These are phyloP conservation scores for Drosophila multiciliata DNA, from an alignment of 2,888 invertebrate genomes.

Conservation along the genomic window DNA sequence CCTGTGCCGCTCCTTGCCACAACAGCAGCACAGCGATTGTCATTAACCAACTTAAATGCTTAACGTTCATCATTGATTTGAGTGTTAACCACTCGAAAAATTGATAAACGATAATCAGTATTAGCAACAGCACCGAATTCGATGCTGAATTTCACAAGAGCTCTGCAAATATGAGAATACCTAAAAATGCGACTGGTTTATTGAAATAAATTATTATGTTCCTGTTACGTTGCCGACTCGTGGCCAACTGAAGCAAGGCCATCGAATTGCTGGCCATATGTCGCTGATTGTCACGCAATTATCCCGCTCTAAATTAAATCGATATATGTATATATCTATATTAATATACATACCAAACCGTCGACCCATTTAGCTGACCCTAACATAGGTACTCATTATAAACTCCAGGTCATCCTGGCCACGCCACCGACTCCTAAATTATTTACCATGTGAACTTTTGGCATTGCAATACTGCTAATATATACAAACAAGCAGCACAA, in stretches of 20 bases:
- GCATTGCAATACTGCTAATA: conserved; percentile 23
- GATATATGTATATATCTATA: conserved; percentile 43
- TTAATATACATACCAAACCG: not conserved
- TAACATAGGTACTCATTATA: not conserved
- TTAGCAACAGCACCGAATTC: conserved; percentile 26
- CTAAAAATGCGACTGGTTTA: conserved; percentile 14
- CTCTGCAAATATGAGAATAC: conserved; percentile 42
- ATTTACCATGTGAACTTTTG: conserved; percentile 70
- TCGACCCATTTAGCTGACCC: conserved; percentile 25
- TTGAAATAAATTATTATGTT: not conserved
- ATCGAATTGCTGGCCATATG: conserved; percentile 49
- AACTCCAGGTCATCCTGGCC: conserved; percentile 38
- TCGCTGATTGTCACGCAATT: conserved; percentile 76
- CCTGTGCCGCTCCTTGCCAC: conserved; percentile 32
- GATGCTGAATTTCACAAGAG: conserved; percentile 34
- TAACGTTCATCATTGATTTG: conserved; percentile 35
- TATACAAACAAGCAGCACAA: conserved; percentile 6
- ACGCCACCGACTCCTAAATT: conserved; percentile 42
- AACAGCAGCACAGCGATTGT: conserved; percentile 32
- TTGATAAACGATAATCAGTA: not conserved
- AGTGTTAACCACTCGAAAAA: not conserved
- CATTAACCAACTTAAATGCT: conserved; percentile 33
- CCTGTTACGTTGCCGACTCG: conserved; percentile 29
- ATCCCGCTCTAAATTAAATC: conserved; percentile 68
- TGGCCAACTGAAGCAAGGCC: conserved; percentile 53